phyloP scores from a whole-genome alignment of 2,113 vertebrate species.

The Tringa solitaria region DNA sequence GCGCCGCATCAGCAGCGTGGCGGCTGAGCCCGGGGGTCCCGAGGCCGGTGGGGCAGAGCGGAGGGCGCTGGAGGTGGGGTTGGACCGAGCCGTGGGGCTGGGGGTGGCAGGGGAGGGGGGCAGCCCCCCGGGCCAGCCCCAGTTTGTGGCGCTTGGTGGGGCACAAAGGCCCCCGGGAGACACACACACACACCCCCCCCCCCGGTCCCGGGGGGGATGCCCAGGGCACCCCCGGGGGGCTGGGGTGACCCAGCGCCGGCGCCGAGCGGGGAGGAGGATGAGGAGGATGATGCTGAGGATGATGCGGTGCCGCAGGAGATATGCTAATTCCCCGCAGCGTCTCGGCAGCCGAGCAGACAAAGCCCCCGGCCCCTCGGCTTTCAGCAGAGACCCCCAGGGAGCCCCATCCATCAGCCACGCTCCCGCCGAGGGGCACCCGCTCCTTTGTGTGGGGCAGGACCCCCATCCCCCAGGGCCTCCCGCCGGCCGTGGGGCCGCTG shows the following conservation, averaged over 20 bases:
- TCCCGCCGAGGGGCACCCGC: neutral
- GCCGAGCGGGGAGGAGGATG: neutral
- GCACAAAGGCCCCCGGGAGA: neutral
- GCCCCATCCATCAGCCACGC: neutral
- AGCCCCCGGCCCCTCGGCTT: conserved; percentile 5
- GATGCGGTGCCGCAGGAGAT: neutral
- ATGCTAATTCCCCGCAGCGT: neutral
- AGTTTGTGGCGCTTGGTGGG: neutral
- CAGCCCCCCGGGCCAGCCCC: neutral
- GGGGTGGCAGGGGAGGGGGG: neutral
- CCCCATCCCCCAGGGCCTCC: neutral
- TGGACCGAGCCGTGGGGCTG: fast-evolving
- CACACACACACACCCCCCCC: too few species aligned
- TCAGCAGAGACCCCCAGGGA: neutral
- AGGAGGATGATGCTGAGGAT: too few species aligned
- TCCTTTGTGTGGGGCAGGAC: neutral
- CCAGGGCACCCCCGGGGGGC: too few species aligned
- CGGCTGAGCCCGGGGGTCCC: neutral
- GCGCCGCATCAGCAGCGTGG: neutral
- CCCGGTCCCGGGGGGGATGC: too few species aligned
- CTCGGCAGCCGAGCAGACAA: conserved; percentile 10
- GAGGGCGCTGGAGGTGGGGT: neutral
- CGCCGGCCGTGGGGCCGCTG: neutral
- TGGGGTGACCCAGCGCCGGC: neutral
- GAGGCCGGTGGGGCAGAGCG: neutral